Evolutionary conservation across 2,113 vertebrate genomes (phyloP).

Genomic region (Tetrax tetrax): DNA sequence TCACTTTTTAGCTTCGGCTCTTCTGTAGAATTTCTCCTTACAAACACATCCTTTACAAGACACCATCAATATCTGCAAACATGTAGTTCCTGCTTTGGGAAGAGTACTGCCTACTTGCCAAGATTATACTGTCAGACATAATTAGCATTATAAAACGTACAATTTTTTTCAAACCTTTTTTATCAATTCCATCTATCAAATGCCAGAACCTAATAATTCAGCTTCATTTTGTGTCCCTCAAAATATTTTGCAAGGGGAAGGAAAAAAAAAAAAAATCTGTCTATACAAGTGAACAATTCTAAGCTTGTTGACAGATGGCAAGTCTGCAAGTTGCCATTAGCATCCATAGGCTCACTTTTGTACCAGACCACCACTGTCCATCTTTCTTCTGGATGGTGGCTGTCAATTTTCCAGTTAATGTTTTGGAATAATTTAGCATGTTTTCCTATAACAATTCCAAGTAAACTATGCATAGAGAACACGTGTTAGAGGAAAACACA

Average conservation of each 20-base stretch:
- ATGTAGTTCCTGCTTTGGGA: neutral
- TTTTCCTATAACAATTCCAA: neutral
- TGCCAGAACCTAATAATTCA: slow-evolving; percentile 3
- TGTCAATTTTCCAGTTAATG: neutral
- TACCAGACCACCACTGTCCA: neutral
- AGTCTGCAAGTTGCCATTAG: neutral
- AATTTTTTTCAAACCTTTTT: neutral
- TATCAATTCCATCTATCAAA: slow-evolving; percentile 3
- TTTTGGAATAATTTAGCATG: neutral
- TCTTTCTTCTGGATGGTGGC: neutral
- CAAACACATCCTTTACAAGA: neutral
- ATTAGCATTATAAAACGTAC: slow-evolving; percentile 31
- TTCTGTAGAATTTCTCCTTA: neutral
- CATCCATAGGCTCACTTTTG: neutral
- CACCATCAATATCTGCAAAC: slow-evolving; percentile 35
- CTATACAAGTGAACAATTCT: neutral
- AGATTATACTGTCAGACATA: slow-evolving; percentile 5
- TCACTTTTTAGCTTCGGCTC: neutral
- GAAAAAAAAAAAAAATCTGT: neutral
- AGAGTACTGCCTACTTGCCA: slow-evolving; percentile 23
- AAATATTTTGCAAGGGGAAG: neutral
- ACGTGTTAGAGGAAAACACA: neutral
- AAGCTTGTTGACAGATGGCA: neutral
- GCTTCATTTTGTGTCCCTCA: neutral
- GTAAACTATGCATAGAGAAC: neutral